Conservation (phyloP, 35 echinoderm and acorn worm genomes). For the Ptychodera flava region DNA sequence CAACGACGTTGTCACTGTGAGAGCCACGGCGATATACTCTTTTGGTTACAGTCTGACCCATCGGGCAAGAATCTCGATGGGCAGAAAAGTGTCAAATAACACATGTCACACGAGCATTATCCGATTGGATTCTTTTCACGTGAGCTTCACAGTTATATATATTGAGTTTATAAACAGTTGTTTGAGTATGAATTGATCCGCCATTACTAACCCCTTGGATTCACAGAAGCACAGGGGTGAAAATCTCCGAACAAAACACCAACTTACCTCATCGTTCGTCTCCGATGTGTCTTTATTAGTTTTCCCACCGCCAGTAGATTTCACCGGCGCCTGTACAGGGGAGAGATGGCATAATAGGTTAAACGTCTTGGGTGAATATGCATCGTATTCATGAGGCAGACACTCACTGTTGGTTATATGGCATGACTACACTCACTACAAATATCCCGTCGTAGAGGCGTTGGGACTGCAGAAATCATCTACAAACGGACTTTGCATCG, state of each 20-base stretch:
- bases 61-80: too few relatives aligned
- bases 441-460: not conserved
- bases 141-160: too few relatives aligned
- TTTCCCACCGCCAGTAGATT: conserved; percentile 5
- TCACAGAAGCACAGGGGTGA: not conserved
- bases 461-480: not conserved
- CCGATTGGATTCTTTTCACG: too few relatives aligned
- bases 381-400: not conserved
- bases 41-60: too few relatives aligned
- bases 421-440: not conserved
- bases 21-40: too few relatives aligned
- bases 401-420: not conserved
- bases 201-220: not conserved
- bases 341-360: not conserved
- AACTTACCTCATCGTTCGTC: conserved; percentile 9
- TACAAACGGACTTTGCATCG: not conserved
- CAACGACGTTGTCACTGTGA: too few relatives aligned
- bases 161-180: too few relatives aligned
- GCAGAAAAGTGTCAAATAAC: too few relatives aligned
- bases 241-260: not conserved
- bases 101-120: too few relatives aligned
- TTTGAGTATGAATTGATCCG: conserved; percentile 1
- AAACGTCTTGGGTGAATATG: not conserved
- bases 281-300: conserved; percentile 11
- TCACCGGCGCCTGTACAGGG: not conserved